Evolutionary conservation across 2,113 vertebrate genomes (phyloP).

Genomic region (Eublepharis macularius): DNA sequence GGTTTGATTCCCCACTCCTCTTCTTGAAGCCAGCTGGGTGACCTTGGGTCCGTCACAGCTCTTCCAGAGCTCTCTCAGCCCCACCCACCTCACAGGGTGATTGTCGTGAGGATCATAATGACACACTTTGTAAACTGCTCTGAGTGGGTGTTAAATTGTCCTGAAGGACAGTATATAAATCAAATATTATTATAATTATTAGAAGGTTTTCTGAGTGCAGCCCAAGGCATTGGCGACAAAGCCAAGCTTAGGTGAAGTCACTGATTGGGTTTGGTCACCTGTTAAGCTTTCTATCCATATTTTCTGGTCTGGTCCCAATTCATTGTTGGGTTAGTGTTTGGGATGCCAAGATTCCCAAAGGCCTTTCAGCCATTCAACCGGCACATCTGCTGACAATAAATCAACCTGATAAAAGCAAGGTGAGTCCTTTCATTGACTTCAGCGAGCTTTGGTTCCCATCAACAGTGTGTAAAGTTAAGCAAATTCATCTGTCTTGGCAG

Average conservation of each 20-base stretch:
- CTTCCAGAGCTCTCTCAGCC: too few relatives aligned
- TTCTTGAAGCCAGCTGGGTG: too few relatives aligned
- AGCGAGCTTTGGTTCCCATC: neutral
- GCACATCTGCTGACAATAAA: conserved; percentile 11
- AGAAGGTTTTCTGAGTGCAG: neutral
- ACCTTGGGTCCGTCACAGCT: too few relatives aligned
- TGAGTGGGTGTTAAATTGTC: too few relatives aligned
- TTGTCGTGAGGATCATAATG: too few relatives aligned
- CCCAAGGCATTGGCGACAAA: neutral
- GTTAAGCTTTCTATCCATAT: neutral
- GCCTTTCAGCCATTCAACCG: neutral
- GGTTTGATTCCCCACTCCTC: too few relatives aligned
- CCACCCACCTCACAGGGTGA: too few relatives aligned
- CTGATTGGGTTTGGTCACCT: neutral
- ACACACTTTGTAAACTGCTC: too few relatives aligned
- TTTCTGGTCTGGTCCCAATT: conserved; percentile 1
- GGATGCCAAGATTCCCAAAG: conserved; percentile 6
- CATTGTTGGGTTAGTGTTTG: neutral
- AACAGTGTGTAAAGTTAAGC: neutral
- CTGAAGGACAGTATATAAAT: too few relatives aligned
- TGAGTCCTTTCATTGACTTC: neutral
- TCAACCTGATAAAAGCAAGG: conserved; percentile 22
- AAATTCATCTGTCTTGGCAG: neutral
- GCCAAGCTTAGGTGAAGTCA: conserved; percentile 7
- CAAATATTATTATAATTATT: too few relatives aligned